Evolutionary conservation across 2,888 invertebrate species (phyloP).

Genomic region (Trachelus tabidus): DNA sequence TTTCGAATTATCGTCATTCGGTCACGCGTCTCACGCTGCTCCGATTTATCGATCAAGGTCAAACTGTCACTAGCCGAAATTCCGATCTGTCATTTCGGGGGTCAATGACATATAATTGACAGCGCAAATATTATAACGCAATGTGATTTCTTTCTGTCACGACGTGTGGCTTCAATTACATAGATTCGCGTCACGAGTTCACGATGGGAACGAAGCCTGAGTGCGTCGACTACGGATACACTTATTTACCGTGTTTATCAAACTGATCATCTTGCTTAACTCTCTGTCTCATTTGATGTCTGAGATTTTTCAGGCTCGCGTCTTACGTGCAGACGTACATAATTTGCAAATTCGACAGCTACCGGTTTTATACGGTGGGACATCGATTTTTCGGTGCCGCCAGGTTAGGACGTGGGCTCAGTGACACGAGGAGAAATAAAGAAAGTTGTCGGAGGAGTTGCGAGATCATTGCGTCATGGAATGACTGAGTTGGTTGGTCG

Average conservation of each 20-base stretch:
- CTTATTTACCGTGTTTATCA: neutral
- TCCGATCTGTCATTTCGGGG: neutral
- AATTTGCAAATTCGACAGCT: neutral
- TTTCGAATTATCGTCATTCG: neutral
- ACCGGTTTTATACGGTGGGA: neutral
- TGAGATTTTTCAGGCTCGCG: neutral
- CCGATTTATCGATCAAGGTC: neutral
- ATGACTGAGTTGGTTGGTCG: neutral
- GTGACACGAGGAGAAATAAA: conserved; percentile 3
- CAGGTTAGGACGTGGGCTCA: neutral
- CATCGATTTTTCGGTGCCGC: neutral
- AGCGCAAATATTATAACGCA: neutral
- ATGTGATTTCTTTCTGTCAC: neutral
- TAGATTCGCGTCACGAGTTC: neutral
- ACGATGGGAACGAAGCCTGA: neutral
- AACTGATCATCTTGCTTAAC: neutral
- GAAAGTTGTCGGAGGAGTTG: conserved; percentile 7
- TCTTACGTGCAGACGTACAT: neutral
- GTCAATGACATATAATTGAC: neutral
- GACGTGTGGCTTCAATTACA: neutral
- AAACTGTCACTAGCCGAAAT: neutral
- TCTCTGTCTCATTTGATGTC: neutral
- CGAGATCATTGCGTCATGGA: conserved; percentile 2
- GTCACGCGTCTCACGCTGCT: neutral
- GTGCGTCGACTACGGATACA: neutral